A percentile compares a stretch with the other conserved stretches of the same genome.
Evolutionary conservation across 2,888 invertebrate genomes (phyloP).

Genomic region (Bruchidius siliquastri): DNA sequence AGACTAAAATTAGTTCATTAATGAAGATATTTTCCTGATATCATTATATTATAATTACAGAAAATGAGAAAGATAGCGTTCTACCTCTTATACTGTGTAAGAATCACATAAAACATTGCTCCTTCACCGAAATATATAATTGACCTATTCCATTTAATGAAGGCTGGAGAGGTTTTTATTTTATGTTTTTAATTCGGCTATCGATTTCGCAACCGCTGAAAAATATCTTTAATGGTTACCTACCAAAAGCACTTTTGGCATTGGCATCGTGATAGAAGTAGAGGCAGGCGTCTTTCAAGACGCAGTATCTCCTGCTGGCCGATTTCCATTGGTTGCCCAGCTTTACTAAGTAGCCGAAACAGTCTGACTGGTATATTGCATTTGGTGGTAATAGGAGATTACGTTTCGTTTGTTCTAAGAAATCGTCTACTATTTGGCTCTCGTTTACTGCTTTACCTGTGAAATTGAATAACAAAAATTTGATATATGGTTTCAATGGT

Average conservation of each 20-base stretch:
- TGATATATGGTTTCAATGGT: too few relatives aligned
- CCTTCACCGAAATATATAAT: too few relatives aligned
- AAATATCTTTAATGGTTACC: slow-evolving; percentile 26
- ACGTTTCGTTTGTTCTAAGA: slow-evolving; percentile 72
- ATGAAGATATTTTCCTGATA: too few relatives aligned
- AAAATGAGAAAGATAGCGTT: too few relatives aligned
- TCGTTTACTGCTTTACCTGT: slow-evolving; percentile 63
- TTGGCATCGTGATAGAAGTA: slow-evolving; percentile 89
- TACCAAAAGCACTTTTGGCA: slow-evolving; percentile 85
- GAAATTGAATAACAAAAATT: slow-evolving; percentile 1
- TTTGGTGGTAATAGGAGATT: slow-evolving; percentile 78
- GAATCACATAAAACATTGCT: too few relatives aligned
- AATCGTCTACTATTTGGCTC: slow-evolving; percentile 51
- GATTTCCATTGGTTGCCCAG: slow-evolving; percentile 80
- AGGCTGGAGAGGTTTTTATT: too few relatives aligned
- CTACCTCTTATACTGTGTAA: too few relatives aligned
- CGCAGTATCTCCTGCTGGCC: slow-evolving; percentile 90
- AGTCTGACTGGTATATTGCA: slow-evolving; percentile 78
- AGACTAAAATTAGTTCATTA: too few relatives aligned
- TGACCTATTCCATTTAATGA: too few relatives aligned
- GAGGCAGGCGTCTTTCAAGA: slow-evolving; percentile 90
- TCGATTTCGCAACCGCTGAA: too few relatives aligned
- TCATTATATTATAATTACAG: too few relatives aligned
- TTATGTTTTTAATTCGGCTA: too few relatives aligned
- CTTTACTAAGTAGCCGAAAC: slow-evolving; percentile 88